Conservation (phyloP, 2,888 invertebrate genomes). For the Drosophila meridiana region DNA sequence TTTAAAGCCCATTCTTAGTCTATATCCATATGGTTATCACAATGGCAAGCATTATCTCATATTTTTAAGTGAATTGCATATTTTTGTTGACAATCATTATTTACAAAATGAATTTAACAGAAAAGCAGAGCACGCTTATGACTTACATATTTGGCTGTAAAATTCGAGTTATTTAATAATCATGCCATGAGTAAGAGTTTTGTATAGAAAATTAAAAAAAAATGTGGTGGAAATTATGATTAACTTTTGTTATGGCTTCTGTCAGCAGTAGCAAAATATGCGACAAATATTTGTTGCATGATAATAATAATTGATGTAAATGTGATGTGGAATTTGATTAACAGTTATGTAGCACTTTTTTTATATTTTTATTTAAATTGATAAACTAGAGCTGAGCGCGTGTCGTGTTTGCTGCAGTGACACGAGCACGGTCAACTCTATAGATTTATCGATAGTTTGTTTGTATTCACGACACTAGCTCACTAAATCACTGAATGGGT, state of each 20-base stretch:
- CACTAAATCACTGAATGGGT: neutral
- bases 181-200: conserved; percentile 16
- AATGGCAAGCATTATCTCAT: neutral
- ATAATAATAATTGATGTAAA: conserved; percentile 1
- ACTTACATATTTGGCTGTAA: conserved; percentile 8
- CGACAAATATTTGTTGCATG: neutral
- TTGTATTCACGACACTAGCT: neutral
- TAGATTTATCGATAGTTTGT: neutral
- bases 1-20: no score
- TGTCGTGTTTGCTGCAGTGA: conserved; percentile 9
- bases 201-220: neutral
- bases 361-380: neutral
- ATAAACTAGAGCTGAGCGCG: conserved; percentile 1
- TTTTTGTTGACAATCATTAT: neutral
- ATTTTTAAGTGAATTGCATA: conserved; percentile 13
- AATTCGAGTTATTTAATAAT: conserved; percentile 33
- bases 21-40: neutral
- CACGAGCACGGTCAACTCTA: conserved; percentile 3
- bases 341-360: neutral
- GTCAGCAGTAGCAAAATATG: conserved; percentile 8
- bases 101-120: conserved; percentile 15
- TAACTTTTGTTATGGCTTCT: conserved; percentile 13
- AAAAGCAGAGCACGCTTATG: neutral
- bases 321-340: conserved; percentile 1
- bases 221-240: conserved; percentile 19